Base-by-base conservation (phyloP, 35 echinoderm and acorn worm genomes). In the Chiridota heheva region DNA sequence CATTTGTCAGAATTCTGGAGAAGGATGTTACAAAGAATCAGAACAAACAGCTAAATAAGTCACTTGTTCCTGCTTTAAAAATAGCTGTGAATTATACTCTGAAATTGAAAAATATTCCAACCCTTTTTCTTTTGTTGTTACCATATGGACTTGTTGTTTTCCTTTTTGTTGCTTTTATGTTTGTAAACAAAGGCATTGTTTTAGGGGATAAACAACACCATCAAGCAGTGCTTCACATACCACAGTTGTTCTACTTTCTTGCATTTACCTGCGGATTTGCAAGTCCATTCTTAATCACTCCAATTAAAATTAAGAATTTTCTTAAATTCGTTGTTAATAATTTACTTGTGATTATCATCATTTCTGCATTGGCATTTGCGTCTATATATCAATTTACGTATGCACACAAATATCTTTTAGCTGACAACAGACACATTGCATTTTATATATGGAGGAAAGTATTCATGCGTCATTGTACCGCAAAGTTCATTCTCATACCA, bases 361-460 rank as follows among this genome's bases (percentile, higher is more conserved):
- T 91, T 17, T 2, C 64, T 39, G 73, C 60, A 10, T 29, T 91
- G 7, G 81, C 77, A 40, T 8, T 82, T 28, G 63, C 80, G 30
- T 42, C 62, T 33, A 70, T 98, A 40, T 60, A 77, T 67, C 70
- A 79, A 27, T 91, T 91, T 2, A 92, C 88, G 12, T 98, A 86
- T 47, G 89, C 88, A 16, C 95, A 98, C 58, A 69, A 81, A 20
- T 98, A 88, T 53, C 85, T 98, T 3, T 48, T 98, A 17, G 89
- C 95, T 13, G 95, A 98, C 69, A 98, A 98, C 80, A 62, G 95
- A 25, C 95, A 98, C 51, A 84, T 88, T 61, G 79, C 91, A 12
- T 98, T 92, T 53, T 91, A 91, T 44, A 65, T 98, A 28, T 98
- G 95, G 95, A 82, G 72, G 40, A 88, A 84, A 44, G 43, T 98